phyloP scores from a whole-genome alignment of 2,888 invertebrate species.

The Salpingus planirostris region DNA sequence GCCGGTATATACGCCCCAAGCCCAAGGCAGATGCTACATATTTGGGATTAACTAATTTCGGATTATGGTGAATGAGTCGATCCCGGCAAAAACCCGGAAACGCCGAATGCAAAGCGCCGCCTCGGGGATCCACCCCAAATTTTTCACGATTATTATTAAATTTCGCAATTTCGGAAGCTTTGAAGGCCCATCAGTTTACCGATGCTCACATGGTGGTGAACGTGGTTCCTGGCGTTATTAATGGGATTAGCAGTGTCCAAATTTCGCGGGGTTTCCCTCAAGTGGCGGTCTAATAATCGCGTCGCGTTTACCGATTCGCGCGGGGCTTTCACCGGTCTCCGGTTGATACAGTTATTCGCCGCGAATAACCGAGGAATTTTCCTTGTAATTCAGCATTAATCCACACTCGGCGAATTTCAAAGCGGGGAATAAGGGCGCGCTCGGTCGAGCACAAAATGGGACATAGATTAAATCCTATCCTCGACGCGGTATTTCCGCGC shows the following conservation, averaged over 20 bases:
- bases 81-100: neutral
- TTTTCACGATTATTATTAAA: too few species aligned
- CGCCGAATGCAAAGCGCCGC: too few species aligned
- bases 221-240: too few species aligned
- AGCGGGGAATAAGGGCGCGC: constrained; percentile 44
- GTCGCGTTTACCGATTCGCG: too few species aligned
- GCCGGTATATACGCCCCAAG: constrained; percentile 13
- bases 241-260: too few species aligned
- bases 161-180: too few species aligned
- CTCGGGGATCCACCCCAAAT: too few species aligned
- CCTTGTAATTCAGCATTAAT: constrained; percentile 47
- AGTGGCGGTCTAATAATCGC: too few species aligned
- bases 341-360: constrained; percentile 20
- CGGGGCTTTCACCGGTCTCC: too few species aligned
- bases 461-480: constrained; percentile 50
- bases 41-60: neutral
- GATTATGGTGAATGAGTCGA: constrained; percentile 1
- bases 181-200: too few species aligned
- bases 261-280: too few species aligned
- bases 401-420: constrained; percentile 42
- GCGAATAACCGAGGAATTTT: constrained; percentile 32
- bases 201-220: too few species aligned
- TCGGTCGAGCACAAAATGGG: constrained; percentile 47
- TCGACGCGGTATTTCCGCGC: constrained; percentile 20
- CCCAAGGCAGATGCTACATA: constrained; percentile 16